phyloP scores from a whole-genome alignment of 1,140 invertebrate genomes.

The Coelopa frigida region DNA sequence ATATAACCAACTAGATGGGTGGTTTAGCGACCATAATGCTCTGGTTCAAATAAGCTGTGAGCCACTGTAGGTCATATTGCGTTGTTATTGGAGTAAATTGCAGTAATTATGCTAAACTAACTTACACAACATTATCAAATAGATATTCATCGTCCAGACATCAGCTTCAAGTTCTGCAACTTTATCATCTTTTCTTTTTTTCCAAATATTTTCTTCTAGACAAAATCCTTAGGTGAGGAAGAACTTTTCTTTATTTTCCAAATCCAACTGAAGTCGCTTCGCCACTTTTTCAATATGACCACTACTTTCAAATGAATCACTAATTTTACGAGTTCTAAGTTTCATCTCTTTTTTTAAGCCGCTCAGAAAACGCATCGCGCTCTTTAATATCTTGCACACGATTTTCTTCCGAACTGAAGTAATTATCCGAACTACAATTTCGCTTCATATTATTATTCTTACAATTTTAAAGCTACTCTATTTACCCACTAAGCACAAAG shows the following conservation, averaged over 20 bases:
- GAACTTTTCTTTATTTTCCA: slow-evolving; percentile 73
- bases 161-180: slow-evolving; percentile 91
- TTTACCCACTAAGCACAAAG: too few relatives aligned
- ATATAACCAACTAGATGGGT: too few relatives aligned
- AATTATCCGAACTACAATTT: slow-evolving; percentile 50
- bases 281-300: slow-evolving; percentile 86
- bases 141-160: slow-evolving; percentile 95
- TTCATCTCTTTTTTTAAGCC: slow-evolving; percentile 88
- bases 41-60: too few relatives aligned
- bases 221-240: slow-evolving; percentile 82
- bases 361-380: slow-evolving; percentile 87
- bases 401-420: slow-evolving; percentile 59
- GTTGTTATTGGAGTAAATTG: background rate
- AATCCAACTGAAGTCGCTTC: slow-evolving; percentile 81
- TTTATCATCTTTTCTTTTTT: slow-evolving; percentile 94
- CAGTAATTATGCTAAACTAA: slow-evolving; percentile 11
- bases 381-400: slow-evolving; percentile 78
- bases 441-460: too few relatives aligned
- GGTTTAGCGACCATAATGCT: too few relatives aligned
- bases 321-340: slow-evolving; percentile 76
- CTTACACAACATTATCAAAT: slow-evolving; percentile 81
- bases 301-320: slow-evolving; percentile 60
- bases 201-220: slow-evolving; percentile 90
- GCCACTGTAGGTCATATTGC: too few relatives aligned
- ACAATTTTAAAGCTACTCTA: too few relatives aligned